phyloP scores from a whole-genome alignment of 1,140 invertebrate species.

The Lepeophtheirus salmonis region DNA sequence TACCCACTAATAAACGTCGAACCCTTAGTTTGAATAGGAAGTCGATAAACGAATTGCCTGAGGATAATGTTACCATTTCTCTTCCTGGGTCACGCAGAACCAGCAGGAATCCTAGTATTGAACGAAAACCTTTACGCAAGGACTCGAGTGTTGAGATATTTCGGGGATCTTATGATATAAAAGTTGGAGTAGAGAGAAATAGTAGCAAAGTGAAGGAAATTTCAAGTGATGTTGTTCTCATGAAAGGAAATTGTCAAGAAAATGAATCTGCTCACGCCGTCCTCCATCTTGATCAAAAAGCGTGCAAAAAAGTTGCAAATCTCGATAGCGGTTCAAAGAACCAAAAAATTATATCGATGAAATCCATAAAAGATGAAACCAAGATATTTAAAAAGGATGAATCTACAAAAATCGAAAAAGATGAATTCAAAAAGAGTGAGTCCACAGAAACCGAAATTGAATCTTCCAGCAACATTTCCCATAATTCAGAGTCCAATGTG shows the following conservation, averaged over 20 bases:
- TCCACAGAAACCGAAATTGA: background rate
- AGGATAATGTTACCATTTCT: conserved; percentile 6
- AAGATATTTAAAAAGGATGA: background rate
- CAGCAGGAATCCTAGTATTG: conserved; percentile 5
- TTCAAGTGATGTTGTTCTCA: background rate
- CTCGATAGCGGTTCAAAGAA: background rate
- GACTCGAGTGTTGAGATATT: conserved; percentile 11
- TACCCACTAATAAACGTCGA: background rate
- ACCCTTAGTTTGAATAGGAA: background rate
- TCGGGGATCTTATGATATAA: conserved; percentile 1
- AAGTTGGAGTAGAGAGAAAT: background rate
- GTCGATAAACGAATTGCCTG: background rate
- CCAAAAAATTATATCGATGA: background rate
- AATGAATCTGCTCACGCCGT: background rate
- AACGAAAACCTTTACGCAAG: background rate
- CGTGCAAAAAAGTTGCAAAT: background rate
- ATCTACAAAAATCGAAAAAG: background rate
- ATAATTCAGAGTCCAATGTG: too few relatives aligned
- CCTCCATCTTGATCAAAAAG: background rate
- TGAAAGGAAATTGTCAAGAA: background rate
- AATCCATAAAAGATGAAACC: background rate
- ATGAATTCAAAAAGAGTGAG: background rate
- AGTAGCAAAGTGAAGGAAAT: background rate
- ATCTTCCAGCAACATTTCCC: too few relatives aligned
- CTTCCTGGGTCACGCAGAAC: conserved; percentile 2